Percentiles rank a stretch among this genome's conserved stretches.
phyloP scores from a whole-genome alignment of 2,113 vertebrate species.

The Strix aluco region DNA sequence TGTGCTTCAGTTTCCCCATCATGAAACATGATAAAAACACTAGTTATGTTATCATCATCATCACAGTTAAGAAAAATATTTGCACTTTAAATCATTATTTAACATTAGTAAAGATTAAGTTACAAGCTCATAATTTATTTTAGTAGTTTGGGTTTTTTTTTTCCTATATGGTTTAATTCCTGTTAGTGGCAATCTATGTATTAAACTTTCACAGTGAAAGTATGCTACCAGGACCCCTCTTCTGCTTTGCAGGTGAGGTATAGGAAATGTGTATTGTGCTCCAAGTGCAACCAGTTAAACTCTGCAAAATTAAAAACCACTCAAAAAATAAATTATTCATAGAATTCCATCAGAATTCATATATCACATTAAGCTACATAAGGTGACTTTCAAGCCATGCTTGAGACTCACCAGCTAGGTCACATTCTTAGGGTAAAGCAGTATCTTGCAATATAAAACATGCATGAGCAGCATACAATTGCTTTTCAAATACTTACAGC shows the following conservation, averaged over 20 bases:
- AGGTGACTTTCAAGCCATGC: conserved; percentile 2
- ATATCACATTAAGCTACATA: neutral
- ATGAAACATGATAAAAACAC: neutral
- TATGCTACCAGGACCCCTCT: neutral
- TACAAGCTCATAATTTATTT: neutral
- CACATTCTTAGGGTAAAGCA: neutral
- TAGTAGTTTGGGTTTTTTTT: neutral
- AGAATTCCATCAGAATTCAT: conserved; percentile 37
- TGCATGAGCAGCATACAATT: neutral
- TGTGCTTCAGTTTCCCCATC: neutral
- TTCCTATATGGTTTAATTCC: neutral
- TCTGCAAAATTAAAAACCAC: conserved; percentile 24
- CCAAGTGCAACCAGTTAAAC: neutral
- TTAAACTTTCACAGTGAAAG: neutral
- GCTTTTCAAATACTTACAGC: neutral
- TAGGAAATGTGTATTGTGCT: neutral
- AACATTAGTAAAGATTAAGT: neutral
- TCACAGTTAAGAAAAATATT: neutral
- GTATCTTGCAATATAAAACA: neutral
- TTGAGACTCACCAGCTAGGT: neutral
- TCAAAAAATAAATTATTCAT: conserved; percentile 35
- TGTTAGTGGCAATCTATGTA: neutral
- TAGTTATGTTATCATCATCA: neutral
- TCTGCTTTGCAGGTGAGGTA: neutral
- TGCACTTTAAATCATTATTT: neutral